Base-by-base conservation (phyloP, 1,140 invertebrate species). In the Drosophila nebulosa region DNA sequence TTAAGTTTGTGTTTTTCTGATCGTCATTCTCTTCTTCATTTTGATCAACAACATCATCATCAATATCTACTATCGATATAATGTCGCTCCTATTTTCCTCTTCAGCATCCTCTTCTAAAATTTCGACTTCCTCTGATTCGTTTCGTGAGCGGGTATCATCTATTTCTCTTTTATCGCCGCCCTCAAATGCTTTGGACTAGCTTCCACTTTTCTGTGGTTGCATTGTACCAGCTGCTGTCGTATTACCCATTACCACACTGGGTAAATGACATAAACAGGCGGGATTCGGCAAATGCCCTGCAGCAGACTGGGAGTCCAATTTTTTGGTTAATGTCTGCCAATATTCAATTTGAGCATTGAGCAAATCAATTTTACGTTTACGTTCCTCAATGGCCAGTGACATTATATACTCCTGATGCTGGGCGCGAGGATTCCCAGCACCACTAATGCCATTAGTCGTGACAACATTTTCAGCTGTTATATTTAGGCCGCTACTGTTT, bases 261-360 rank as follows among this genome's bases (percentile, higher is more conserved):
- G 90, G 90, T 42, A 89, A 90, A 42, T 90, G 89, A 4, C 89
- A 90, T 0, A 69, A 64, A 26, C 89, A 90, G 5, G 89, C 59
- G 3, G 89, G 89, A 70, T 78, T 90, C 0, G 89, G 85, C 36
- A 70, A 58, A 16, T 89, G 89, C 0, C 80, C 79, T 1, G 16
- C 26, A 0, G 35, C 53, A 4, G 64, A 7, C 36, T 90, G 83
- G 4, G 74, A 55, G 52, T 91, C 86, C 6, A 91, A 56, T 39
- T 91, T 91, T 52, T 90, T 86, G 16, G 90, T 91, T 9, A 91
- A 46, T n/a, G 89, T 90, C 10, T 85, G 78, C 90, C 90, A 91
- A 22, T 91, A 91, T 24, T 90, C 85, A 21, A 91, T 91, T 62
- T 91, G 90, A 16, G 83, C 90, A 62, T 91, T 90, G 0, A 91